Conservation (phyloP, 2,113 vertebrate species). For the Grammomys surdaster region DNA sequence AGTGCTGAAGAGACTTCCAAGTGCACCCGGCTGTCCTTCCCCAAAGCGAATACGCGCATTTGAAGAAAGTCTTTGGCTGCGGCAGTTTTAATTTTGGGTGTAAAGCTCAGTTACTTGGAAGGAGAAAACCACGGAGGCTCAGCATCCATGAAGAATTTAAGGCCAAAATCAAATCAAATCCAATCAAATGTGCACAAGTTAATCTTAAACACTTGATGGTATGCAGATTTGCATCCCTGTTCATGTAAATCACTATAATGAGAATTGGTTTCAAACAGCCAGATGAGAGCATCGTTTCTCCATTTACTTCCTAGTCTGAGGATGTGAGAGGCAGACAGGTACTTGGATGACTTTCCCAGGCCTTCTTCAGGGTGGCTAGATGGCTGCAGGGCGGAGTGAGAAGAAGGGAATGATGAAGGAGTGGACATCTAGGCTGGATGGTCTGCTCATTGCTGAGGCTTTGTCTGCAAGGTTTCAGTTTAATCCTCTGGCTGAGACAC, state of each 20-base stretch:
- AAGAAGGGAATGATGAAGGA: background rate
- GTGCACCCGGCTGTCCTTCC: background rate
- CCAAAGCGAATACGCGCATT: background rate
- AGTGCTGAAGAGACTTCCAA: background rate
- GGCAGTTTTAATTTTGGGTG: constrained; percentile 56
- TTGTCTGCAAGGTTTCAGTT: background rate
- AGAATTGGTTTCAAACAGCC: constrained; percentile 51
- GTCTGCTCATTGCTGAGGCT: background rate
- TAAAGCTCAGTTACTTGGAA: constrained; percentile 29
- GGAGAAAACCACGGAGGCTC: background rate
- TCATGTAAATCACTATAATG: constrained; percentile 54
- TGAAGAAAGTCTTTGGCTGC: background rate
- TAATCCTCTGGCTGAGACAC: background rate
- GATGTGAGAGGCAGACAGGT: background rate
- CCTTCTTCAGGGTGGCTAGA: background rate
- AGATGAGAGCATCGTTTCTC: constrained; percentile 40
- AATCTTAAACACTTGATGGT: constrained; percentile 56
- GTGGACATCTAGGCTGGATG: background rate
- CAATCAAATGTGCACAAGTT: constrained; percentile 49
- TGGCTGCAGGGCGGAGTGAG: background rate
- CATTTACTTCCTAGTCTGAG: constrained; percentile 22
- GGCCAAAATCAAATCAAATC: constrained; percentile 62
- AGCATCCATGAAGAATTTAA: constrained; percentile 57
- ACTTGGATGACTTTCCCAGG: background rate
- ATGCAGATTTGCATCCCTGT: constrained; percentile 56